phyloP scores from a whole-genome alignment of 2,888 invertebrate genomes.

The Sussaba pulchella region DNA sequence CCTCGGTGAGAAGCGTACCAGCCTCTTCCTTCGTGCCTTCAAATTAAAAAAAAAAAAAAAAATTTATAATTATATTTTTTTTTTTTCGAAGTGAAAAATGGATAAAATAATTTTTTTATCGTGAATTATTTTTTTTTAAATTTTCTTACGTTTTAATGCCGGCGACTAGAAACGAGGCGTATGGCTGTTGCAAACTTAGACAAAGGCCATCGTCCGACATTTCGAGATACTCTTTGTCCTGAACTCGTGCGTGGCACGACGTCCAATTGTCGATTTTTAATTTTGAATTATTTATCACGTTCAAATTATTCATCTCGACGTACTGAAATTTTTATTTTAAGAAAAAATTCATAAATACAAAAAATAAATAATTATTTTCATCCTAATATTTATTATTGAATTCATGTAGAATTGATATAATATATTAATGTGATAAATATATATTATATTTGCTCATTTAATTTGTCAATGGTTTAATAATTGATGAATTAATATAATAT shows the following conservation, averaged over 20 bases:
- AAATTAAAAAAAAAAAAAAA: slow-evolving; percentile 31
- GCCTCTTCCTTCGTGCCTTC: slow-evolving; percentile 95
- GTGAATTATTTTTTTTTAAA: too few relatives aligned
- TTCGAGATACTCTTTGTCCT: slow-evolving; percentile 92
- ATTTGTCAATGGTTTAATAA: too few relatives aligned
- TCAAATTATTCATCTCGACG: slow-evolving; percentile 64
- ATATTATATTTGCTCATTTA: too few relatives aligned
- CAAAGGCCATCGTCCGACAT: slow-evolving; percentile 95
- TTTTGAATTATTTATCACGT: slow-evolving; percentile 36
- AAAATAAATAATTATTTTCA: slow-evolving; percentile 4
- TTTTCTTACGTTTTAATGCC: slow-evolving; percentile 94
- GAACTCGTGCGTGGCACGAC: slow-evolving; percentile 85
- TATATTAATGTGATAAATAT: too few relatives aligned
- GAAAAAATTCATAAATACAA: slow-evolving; percentile 28
- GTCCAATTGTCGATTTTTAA: slow-evolving; percentile 70
- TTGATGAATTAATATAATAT: too few relatives aligned
- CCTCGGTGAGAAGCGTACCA: slow-evolving; percentile 98
- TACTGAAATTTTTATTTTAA: slow-evolving; percentile 77
- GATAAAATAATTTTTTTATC: too few relatives aligned
- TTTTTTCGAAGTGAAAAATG: too few relatives aligned
- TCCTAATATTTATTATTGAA: too few relatives aligned
- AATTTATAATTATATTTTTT: slow-evolving; percentile 17
- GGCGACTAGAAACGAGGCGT: slow-evolving; percentile 95
- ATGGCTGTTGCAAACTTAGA: slow-evolving; percentile 98
- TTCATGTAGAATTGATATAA: too few relatives aligned